Conservation (phyloP, 2,797 vertebrate species). For the Lepilemur septentrionalis region DNA sequence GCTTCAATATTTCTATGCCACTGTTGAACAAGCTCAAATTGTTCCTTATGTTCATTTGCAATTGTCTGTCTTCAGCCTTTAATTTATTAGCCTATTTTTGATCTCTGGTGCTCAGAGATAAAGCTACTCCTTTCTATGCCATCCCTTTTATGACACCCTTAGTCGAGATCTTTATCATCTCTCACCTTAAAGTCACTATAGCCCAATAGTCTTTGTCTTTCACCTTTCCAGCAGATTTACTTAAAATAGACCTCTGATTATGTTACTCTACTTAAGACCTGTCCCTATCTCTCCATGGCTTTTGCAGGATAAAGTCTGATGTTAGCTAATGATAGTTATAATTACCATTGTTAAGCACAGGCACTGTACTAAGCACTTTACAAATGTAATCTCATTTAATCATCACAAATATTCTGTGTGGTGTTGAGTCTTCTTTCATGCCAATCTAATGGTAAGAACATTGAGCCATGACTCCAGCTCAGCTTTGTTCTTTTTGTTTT, state of each 20-base stretch:
- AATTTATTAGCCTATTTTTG: neutral
- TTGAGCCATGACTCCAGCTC: neutral
- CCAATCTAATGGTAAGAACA: neutral
- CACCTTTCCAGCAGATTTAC: constrained; percentile 17
- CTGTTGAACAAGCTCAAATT: constrained; percentile 13
- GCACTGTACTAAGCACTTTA: neutral
- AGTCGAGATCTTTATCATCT: constrained; percentile 18
- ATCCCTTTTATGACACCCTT: neutral
- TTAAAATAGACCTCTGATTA: constrained; percentile 42
- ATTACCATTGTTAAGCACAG: neutral
- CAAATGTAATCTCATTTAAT: constrained; percentile 7
- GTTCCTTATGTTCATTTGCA: neutral
- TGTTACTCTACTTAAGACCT: constrained; percentile 30
- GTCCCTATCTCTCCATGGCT: neutral
- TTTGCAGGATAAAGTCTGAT: constrained; percentile 10
- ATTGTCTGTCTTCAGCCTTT: constrained; percentile 19
- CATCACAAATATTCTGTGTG: neutral
- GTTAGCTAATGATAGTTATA: constrained; percentile 26
- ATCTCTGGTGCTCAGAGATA: neutral
- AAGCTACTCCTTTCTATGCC: neutral
- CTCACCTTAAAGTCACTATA: neutral
- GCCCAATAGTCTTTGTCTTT: constrained; percentile 26
- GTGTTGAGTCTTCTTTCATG: neutral
- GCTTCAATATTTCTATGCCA: neutral
- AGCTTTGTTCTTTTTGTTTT: neutral